These are phyloP conservation scores for Sebastes jordani DNA, from an alignment of 2,797 vertebrate genomes.

Conservation along the genomic window DNA sequence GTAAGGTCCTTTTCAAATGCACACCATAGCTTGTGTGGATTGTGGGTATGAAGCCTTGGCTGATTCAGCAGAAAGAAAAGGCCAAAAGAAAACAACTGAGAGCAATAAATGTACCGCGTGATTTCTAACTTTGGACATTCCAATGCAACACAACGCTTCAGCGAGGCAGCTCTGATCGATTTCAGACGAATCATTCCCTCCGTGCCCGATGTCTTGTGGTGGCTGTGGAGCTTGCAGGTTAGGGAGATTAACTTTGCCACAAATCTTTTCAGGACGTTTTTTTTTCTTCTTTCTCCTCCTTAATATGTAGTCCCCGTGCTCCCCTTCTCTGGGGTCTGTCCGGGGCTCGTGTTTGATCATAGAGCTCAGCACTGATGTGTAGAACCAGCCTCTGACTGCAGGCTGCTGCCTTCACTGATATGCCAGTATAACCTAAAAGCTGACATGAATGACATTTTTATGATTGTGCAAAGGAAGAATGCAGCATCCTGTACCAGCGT, in stretches of 20 bases:
- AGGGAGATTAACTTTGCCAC: constrained; percentile 24
- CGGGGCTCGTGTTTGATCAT: constrained; percentile 15
- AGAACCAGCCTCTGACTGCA: constrained; percentile 5
- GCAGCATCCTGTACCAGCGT: neutral
- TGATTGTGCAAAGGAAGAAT: constrained; percentile 34
- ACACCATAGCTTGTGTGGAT: neutral
- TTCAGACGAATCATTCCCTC: constrained; percentile 4
- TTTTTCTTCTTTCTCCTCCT: neutral
- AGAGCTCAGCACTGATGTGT: constrained; percentile 5
- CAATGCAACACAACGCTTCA: neutral
- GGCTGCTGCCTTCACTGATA: constrained; percentile 33
- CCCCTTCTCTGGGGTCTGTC: constrained; percentile 10
- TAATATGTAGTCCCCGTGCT: constrained; percentile 15
- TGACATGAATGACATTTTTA: constrained; percentile 36
- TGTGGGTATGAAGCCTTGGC: neutral
- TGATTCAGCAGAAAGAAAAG: constrained; percentile 11
- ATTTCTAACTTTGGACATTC: constrained; percentile 13
- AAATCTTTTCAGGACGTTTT: constrained; percentile 9
- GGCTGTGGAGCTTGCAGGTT: neutral
- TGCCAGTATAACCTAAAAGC: constrained; percentile 17
- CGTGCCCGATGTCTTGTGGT: neutral
- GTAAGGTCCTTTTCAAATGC: neutral
- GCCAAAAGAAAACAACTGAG: neutral
- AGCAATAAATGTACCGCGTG: constrained; percentile 1
- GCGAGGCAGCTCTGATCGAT: constrained; percentile 8